Evolutionary conservation across 2,888 invertebrate species (phyloP).

Genomic region (Perdita meconis): DNA sequence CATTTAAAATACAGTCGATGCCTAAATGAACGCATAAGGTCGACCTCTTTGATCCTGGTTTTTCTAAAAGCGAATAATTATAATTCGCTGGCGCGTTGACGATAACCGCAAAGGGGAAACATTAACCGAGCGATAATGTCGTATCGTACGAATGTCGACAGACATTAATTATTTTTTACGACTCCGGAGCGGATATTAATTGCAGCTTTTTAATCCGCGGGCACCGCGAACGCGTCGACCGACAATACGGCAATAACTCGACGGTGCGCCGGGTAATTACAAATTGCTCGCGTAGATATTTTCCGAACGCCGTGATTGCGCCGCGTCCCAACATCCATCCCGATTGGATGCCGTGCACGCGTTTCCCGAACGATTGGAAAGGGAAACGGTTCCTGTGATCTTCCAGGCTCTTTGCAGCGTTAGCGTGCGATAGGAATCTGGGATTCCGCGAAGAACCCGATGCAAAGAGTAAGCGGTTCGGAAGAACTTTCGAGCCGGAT

Average conservation of each 20-base stretch:
- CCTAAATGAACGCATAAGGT: neutral
- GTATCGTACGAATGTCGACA: slow-evolving; percentile 36
- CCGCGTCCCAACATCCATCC: neutral
- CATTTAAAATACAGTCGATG: slow-evolving; percentile 19
- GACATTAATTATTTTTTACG: slow-evolving; percentile 50
- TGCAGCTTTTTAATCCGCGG: slow-evolving; percentile 24
- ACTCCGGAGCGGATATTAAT: slow-evolving; percentile 41
- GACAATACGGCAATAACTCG: slow-evolving; percentile 3
- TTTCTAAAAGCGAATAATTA: neutral
- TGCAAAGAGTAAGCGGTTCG: slow-evolving; percentile 32
- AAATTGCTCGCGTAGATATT: slow-evolving; percentile 28
- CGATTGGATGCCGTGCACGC: neutral
- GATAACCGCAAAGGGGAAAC: slow-evolving; percentile 19
- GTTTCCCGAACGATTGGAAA: neutral
- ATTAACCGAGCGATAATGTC: slow-evolving; percentile 33
- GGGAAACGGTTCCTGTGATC: slow-evolving; percentile 26
- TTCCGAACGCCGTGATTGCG: neutral
- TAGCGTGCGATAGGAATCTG: slow-evolving; percentile 36
- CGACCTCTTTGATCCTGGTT: slow-evolving; percentile 32
- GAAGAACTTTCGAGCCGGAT: slow-evolving; percentile 29
- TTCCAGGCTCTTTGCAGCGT: slow-evolving; percentile 9
- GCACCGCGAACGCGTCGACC: slow-evolving; percentile 2
- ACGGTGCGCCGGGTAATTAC: slow-evolving; percentile 18
- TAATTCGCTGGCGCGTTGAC: slow-evolving; percentile 25
- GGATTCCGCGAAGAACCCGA: slow-evolving; percentile 7